Evolutionary conservation across 2,888 invertebrate species (phyloP).

Genomic region (Pseudanteris insignis): DNA sequence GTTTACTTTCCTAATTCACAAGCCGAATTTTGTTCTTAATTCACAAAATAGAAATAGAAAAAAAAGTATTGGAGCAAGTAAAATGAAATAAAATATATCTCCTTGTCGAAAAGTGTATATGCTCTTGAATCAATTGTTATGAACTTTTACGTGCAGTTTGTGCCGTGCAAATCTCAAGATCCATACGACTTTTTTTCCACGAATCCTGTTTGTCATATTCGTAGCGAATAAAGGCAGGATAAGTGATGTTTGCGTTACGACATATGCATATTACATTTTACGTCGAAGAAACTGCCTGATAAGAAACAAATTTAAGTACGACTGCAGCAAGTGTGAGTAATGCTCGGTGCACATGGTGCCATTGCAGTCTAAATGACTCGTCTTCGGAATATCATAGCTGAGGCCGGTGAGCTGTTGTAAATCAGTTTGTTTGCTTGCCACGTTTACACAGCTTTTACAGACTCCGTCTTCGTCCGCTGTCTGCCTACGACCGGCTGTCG

Average conservation of each 20-base stretch:
- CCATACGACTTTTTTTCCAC: neutral
- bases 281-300: conserved; percentile 4
- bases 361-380: conserved; percentile 33
- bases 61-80: too few relatives aligned
- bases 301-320: conserved; percentile 23
- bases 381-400: conserved; percentile 36
- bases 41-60: too few relatives aligned
- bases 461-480: conserved; percentile 40
- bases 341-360: conserved; percentile 25
- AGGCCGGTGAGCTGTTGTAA: conserved; percentile 31
- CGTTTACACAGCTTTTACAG: conserved; percentile 56
- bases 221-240: conserved; percentile 1
- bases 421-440: conserved; percentile 54
- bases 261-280: conserved; percentile 2
- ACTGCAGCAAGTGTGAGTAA: conserved; percentile 26
- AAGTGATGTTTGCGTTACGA: conserved; percentile 3
- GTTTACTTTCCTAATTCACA: too few relatives aligned
- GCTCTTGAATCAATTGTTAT: too few relatives aligned
- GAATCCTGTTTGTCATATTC: conserved; percentile 2
- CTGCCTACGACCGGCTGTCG: conserved; percentile 50
- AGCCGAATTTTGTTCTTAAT: too few relatives aligned
- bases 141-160: too few relatives aligned
- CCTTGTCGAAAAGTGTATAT: too few relatives aligned
- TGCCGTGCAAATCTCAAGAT: too few relatives aligned
- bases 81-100: too few relatives aligned